Percentiles rank a stretch among this genome's conserved stretches.
phyloP scores from a whole-genome alignment of 2,888 invertebrate genomes.

The Drosophila subquinaria region DNA sequence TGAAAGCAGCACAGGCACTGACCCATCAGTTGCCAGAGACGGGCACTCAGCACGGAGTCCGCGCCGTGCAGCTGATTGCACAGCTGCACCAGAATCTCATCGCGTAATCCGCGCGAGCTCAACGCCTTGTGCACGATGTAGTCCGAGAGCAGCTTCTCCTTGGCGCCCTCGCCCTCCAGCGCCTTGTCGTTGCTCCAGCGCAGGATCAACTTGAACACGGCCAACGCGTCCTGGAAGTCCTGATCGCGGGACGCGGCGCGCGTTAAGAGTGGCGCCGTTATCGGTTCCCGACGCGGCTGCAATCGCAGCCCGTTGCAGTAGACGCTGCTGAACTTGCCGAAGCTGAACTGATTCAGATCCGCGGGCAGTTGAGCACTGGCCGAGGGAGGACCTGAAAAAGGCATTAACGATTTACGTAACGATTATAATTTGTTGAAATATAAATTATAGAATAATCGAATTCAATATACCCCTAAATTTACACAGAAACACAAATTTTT shows the following conservation, averaged over 20 bases:
- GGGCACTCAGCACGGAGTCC: slow-evolving; percentile 88
- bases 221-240: slow-evolving; percentile 96
- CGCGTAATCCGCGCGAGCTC: slow-evolving; percentile 91
- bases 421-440: too few species aligned
- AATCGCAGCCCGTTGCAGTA: slow-evolving; percentile 95
- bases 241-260: slow-evolving; percentile 94
- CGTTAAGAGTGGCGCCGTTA: slow-evolving; percentile 95
- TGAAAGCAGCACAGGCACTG: slow-evolving; percentile 96
- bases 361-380: slow-evolving; percentile 88
- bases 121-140: slow-evolving; percentile 97
- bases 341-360: slow-evolving; percentile 96
- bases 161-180: slow-evolving; percentile 89
- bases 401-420: neutral
- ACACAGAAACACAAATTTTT: too few species aligned
- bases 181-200: slow-evolving; percentile 96
- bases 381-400: slow-evolving; percentile 86
- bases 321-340: slow-evolving; percentile 97
- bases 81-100: slow-evolving; percentile 96
- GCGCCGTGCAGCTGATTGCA: slow-evolving; percentile 96
- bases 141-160: slow-evolving; percentile 94
- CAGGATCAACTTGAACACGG: slow-evolving; percentile 97
- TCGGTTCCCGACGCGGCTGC: slow-evolving; percentile 94
- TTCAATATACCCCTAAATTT: too few species aligned
- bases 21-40: slow-evolving; percentile 95
- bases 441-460: too few species aligned